phyloP scores from a whole-genome alignment of 2,113 vertebrate species.

The Camelus dromedarius region DNA sequence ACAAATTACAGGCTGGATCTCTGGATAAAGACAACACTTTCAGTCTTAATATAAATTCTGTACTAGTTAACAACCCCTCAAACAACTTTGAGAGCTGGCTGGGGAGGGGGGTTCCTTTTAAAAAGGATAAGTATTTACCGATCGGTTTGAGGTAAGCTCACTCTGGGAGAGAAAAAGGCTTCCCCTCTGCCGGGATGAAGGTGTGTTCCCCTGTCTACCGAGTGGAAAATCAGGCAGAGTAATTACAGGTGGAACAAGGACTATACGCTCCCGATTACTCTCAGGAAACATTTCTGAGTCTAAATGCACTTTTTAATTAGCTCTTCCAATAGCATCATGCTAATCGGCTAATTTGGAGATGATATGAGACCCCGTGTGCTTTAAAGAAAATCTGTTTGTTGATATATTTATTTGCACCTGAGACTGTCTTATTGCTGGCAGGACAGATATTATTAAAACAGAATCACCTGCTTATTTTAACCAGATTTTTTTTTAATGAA shows the following conservation, averaged over 20 bases:
- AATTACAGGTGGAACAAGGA: conserved; percentile 64
- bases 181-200: neutral
- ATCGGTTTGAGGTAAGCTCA: neutral
- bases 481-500: conserved; percentile 51
- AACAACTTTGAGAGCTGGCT: neutral
- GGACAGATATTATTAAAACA: conserved; percentile 67
- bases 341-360: conserved; percentile 80
- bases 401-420: conserved; percentile 76
- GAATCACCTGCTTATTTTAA: conserved; percentile 60
- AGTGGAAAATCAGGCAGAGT: neutral
- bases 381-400: conserved; percentile 81
- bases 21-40: neutral
- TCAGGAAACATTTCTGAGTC: conserved; percentile 77
- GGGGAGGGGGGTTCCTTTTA: neutral
- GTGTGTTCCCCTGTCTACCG: neutral
- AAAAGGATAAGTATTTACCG: neutral
- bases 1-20: neutral
- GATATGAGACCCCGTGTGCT: conserved; percentile 73
- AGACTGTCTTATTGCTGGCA: conserved; percentile 66
- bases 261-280: conserved; percentile 56
- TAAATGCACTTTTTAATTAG: conserved; percentile 78
- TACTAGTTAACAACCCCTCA: neutral
- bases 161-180: neutral
- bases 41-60: neutral
- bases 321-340: conserved; percentile 74